These are phyloP conservation scores for Garrulus glandarius DNA, from an alignment of 2,797 vertebrate species.

Conservation along the genomic window DNA sequence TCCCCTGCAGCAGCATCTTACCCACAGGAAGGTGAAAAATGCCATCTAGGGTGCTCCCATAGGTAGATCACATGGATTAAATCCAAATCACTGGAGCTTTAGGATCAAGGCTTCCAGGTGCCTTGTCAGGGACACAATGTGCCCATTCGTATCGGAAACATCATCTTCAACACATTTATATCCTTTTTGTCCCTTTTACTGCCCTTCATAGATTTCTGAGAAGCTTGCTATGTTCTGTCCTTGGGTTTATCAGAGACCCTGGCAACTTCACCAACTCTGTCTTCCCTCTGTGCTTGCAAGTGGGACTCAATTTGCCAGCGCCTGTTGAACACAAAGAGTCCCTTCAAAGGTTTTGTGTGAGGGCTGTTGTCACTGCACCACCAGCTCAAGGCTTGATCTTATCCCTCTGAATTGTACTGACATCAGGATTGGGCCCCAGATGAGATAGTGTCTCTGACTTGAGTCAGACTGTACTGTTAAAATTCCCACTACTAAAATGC, in stretches of 20 bases:
- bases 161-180: not conserved
- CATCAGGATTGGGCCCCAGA: not conserved
- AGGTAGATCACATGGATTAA: not conserved
- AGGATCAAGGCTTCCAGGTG: not conserved
- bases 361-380: slow-evolving; percentile 5
- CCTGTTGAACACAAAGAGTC: not conserved
- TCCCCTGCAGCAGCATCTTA: not conserved
- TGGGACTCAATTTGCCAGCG: not conserved
- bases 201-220: not conserved
- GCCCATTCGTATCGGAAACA: not conserved
- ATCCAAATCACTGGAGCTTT: not conserved
- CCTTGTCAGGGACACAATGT: fast-evolving
- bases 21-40: not conserved
- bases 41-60: not conserved
- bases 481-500: slow-evolving; percentile 36
- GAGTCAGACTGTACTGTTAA: slow-evolving; percentile 1
- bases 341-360: slow-evolving; percentile 39
- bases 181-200: not conserved
- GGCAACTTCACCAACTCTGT: not conserved
- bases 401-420: not conserved
- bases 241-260: not conserved
- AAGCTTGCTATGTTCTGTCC: not conserved
- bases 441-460: slow-evolving; percentile 54
- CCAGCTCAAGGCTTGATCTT: not conserved
- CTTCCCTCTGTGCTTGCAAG: not conserved